Evolutionary conservation across 2,797 vertebrate species (phyloP).

Genomic region (Melanotaenia pygmaea): DNA sequence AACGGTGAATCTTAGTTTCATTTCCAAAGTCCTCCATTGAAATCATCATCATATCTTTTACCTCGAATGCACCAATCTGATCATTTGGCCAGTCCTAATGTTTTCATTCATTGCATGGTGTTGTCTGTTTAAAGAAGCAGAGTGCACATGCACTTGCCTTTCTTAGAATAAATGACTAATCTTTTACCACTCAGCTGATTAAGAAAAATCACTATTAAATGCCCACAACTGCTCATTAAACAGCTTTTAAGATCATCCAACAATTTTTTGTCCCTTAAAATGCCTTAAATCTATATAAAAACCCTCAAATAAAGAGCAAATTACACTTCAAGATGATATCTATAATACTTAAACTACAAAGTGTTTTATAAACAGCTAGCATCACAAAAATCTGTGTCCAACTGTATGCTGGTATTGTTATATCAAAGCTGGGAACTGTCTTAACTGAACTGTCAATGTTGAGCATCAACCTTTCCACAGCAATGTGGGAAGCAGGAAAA

Average conservation of each 20-base stretch:
- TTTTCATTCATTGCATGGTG: neutral
- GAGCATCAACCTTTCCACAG: slow-evolving; percentile 3
- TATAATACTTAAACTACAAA: neutral
- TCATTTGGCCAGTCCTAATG: no score
- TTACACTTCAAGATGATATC: neutral
- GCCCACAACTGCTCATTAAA: neutral
- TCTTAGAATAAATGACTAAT: neutral
- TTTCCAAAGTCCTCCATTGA: no score
- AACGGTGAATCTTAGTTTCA: no score
- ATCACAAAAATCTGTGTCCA: neutral
- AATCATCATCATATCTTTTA: neutral
- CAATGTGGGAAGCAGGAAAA: slow-evolving; percentile 40
- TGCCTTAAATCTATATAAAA: neutral
- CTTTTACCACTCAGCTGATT: neutral
- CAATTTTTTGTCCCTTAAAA: neutral
- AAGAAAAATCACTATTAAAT: neutral
- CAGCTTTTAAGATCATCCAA: neutral
- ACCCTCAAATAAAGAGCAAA: neutral
- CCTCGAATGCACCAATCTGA: neutral
- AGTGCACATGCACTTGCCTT: neutral
- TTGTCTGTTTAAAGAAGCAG: neutral
- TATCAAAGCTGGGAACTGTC: slow-evolving; percentile 9
- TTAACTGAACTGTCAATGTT: slow-evolving; percentile 8
- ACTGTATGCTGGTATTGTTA: neutral
- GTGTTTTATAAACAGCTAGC: neutral